Evolutionary conservation across 2,113 vertebrate species (phyloP), one percentile per base, ranked within the genome.

Genomic region (Ictalurus punctatus): DNA sequence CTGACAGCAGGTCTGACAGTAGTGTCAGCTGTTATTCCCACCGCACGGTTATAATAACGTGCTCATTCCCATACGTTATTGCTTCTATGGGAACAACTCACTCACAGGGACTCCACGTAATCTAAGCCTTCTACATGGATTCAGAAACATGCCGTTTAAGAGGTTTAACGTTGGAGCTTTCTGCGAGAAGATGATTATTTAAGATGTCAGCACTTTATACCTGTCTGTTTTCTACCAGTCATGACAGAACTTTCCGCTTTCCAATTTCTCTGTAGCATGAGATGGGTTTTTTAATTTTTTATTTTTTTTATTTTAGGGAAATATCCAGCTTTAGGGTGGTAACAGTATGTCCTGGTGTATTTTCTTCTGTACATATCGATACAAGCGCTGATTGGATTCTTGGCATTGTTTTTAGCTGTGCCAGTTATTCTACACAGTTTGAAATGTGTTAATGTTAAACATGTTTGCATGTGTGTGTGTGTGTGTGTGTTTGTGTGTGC

Each of bases 401-500:
- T 78, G 19, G 13, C 2, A 16, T 48, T 25, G 48, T 25, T 76
- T 74, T 40, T 25, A 23, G 73, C 44, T 44, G 40, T 44, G 25
- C 7, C 5, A 10, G 79, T 21, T 81, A 34, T 48, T n/a, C 74
- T 48, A 12, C 23, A 23, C 40, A 76, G 9, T 44, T 37, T 76
- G 73, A 76, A 76, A 23, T 13, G 44, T 23, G 6, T 73, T 73
- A 2, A 9, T 73, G 6, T 37, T 17, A 37, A 73, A 37, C 30
- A 37, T 34, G 30, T 8, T 21, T 21, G 34, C 0, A 6, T 37
- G 71, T 23, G 8, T 40, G 19, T 74, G 17, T 25, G 12, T 69
- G 86, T 89, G 79, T 89, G 76, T 17, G 61, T n/a, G 23, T 86
- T 37, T 69, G 74, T 84, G 10, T 79, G 74, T 80, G 67, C 86